phyloP scores from a whole-genome alignment of 2,888 invertebrate species.

The Uloborus plumipes region DNA sequence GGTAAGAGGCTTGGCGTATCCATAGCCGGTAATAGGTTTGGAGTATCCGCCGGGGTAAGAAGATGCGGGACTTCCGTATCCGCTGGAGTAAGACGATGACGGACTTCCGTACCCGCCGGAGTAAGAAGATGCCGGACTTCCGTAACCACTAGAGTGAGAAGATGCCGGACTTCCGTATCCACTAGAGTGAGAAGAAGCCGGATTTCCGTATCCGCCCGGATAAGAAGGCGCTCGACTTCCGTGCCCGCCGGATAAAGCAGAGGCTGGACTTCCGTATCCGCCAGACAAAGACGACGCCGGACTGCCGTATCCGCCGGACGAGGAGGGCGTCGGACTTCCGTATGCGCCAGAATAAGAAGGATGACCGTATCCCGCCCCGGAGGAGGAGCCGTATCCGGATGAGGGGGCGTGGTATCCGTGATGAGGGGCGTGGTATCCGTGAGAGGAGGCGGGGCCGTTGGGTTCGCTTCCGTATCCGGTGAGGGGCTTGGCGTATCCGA shows the following conservation, averaged over 20 bases:
- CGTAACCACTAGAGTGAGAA: constrained; percentile 15
- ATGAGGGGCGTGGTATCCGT: neutral
- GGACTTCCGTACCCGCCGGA: neutral
- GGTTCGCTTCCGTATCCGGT: constrained; percentile 33
- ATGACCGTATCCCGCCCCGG: constrained; percentile 9
- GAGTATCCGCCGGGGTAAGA: constrained; percentile 13
- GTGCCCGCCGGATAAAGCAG: constrained; percentile 8
- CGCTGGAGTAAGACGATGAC: neutral
- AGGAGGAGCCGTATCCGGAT: neutral
- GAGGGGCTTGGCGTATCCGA: constrained; percentile 24
- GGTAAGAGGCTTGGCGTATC: constrained; percentile 14
- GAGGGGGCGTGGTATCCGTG: constrained; percentile 16
- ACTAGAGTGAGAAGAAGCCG: neutral
- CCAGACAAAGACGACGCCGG: constrained; percentile 7
- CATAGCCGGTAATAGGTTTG: constrained; percentile 19
- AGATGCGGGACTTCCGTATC: neutral
- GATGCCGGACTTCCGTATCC: constrained; percentile 19
- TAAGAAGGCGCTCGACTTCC: neutral
- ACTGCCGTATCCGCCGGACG: constrained; percentile 11
- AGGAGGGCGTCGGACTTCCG: neutral
- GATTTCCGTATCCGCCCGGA: constrained; percentile 16
- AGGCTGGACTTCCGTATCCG: no score
- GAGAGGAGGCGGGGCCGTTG: constrained; percentile 23
- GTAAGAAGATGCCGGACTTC: neutral
- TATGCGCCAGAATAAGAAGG: constrained; percentile 3